phyloP scores from a whole-genome alignment of 2,888 invertebrate genomes.

The Micoletzkya japonica region DNA sequence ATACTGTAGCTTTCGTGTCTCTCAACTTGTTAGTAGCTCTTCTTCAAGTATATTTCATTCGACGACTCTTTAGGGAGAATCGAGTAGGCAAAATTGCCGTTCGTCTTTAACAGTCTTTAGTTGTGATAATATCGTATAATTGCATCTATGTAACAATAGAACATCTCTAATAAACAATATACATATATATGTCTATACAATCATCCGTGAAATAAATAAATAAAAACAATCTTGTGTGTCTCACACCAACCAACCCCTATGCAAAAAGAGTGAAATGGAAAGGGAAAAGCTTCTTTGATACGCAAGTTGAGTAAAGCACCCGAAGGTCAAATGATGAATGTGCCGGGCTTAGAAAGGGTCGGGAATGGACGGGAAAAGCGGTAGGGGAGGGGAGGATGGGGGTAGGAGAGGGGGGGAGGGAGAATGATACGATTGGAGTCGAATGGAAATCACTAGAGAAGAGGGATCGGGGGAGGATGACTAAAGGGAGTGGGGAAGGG shows the following conservation, averaged over 20 bases:
- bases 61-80: conserved; percentile 13
- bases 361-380: no score
- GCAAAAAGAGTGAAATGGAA: no score
- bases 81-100: conserved; percentile 15
- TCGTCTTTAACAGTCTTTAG: not conserved
- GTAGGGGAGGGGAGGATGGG: no score
- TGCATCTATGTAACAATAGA: conserved; percentile 1
- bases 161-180: not conserved
- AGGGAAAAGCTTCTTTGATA: no score
- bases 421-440: not conserved
- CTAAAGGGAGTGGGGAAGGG: no score
- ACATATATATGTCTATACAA: no score
- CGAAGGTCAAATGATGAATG: no score
- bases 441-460: not conserved
- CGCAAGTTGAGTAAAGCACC: no score
- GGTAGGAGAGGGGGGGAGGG: not conserved
- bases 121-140: not conserved
- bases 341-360: no score
- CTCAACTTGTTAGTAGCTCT: conserved; percentile 14
- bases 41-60: conserved; percentile 11
- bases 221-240: not conserved
- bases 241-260: no score
- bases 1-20: conserved; percentile 4
- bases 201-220: not conserved
- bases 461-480: no score